A percentile compares a stretch with the other conserved stretches of the same genome.
Evolutionary conservation across 2,113 vertebrate species (phyloP).

Genomic region (Heliornis fulica): DNA sequence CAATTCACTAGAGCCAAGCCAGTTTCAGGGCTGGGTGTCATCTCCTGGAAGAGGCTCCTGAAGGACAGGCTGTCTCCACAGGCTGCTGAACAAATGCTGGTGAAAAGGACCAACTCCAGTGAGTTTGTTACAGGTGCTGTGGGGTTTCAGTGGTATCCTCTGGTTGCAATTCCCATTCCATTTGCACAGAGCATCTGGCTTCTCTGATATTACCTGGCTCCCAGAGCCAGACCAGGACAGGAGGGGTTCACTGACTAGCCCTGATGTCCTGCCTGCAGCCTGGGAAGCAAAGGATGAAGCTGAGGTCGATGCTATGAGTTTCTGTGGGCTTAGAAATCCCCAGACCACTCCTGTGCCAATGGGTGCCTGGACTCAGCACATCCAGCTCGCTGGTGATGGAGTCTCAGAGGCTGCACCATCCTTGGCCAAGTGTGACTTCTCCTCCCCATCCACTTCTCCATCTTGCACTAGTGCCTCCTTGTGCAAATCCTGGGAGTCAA

Average conservation of each 20-base stretch:
- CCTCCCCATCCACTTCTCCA: not conserved
- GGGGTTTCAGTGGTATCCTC: not conserved
- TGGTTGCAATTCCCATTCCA: not conserved
- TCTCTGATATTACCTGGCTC: not conserved
- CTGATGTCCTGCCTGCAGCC: not conserved
- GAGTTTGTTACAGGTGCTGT: conserved; percentile 21
- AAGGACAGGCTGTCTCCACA: conserved; percentile 65
- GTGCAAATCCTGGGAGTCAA: rapidly evolving
- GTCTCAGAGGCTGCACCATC: not conserved
- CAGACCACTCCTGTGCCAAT: no score
- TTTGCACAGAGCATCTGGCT: not conserved
- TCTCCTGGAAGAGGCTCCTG: conserved; percentile 37
- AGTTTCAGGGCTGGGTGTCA: conserved; percentile 13
- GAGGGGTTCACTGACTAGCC: not conserved
- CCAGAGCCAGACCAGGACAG: not conserved
- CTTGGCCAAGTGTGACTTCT: not conserved
- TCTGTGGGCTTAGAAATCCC: not conserved
- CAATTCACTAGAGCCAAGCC: not conserved
- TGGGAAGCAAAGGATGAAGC: not conserved
- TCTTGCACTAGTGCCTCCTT: rapidly evolving
- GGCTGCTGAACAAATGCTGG: conserved; percentile 69
- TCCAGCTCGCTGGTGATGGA: not conserved
- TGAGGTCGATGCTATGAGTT: not conserved
- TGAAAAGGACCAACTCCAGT: conserved; percentile 62
- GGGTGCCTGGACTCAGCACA: not conserved